Conservation (phyloP, 1,140 invertebrate genomes). For the Drosophila elegans region DNA sequence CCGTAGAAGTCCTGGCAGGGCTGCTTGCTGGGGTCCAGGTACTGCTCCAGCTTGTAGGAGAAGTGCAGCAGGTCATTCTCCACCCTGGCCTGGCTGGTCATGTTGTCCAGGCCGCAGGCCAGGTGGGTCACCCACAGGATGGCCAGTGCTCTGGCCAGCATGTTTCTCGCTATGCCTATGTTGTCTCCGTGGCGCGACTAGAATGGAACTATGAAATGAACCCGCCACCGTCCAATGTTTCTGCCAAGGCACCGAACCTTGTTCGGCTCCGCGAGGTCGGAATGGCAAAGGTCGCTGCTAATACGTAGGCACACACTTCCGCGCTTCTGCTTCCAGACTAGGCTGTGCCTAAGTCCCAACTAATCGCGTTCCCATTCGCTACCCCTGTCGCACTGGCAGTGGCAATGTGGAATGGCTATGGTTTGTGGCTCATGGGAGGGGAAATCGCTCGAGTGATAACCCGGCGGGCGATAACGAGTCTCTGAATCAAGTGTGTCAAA, state of each 20-base stretch:
- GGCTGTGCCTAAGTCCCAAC: conserved; percentile 47
- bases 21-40: conserved; percentile 48
- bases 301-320: conserved; percentile 43
- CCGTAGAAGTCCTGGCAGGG: conserved; percentile 77
- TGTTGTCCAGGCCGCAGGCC: conserved; percentile 1
- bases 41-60: conserved; percentile 66
- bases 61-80: conserved; percentile 68
- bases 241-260: not conserved
- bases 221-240: not conserved
- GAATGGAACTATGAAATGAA: conserved; percentile 15
- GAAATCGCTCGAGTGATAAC: conserved; percentile 29
- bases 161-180: conserved; percentile 8
- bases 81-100: conserved; percentile 4
- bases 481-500: conserved; percentile 69
- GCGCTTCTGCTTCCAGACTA: conserved; percentile 37
- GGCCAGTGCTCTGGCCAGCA: conserved; percentile 29
- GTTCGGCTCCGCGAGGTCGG: conserved; percentile 9
- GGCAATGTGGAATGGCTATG: conserved; percentile 13
- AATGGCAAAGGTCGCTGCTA: conserved; percentile 24
- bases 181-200: conserved; percentile 7
- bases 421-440: not conserved
- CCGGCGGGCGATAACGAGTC: conserved; percentile 13
- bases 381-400: conserved; percentile 22
- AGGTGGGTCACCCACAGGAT: conserved; percentile 12
- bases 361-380: conserved; percentile 57